Evolutionary conservation across 2,113 vertebrate genomes (phyloP).

Genomic region (Myotis yumanensis): DNA sequence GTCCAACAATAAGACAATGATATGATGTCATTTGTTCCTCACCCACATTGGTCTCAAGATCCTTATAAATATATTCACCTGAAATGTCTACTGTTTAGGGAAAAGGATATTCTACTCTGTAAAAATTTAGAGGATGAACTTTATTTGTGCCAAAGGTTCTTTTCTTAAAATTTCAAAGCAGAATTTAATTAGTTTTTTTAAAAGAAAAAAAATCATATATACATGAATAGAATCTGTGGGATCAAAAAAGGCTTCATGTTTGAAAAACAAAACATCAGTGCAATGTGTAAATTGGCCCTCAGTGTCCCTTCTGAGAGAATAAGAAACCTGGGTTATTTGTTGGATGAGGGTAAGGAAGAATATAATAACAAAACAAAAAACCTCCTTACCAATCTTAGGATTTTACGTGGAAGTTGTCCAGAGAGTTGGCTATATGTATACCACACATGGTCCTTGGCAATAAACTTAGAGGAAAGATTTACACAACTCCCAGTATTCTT

Average conservation of each 20-base stretch:
- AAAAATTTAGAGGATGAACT: constrained; percentile 5
- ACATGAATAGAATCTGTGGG: neutral
- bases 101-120: neutral
- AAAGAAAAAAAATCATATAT: neutral
- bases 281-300: neutral
- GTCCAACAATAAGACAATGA: constrained; percentile 7
- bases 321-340: neutral
- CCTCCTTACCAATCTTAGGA: neutral
- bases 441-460: neutral
- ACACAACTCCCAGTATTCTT: neutral
- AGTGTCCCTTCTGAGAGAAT: neutral
- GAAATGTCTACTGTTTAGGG: constrained; percentile 21
- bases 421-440: neutral
- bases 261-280: neutral
- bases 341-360: neutral
- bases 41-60: neutral
- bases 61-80: constrained; percentile 40
- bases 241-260: neutral
- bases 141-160: constrained; percentile 9
- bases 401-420: constrained; percentile 35
- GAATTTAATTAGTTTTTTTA: constrained; percentile 23
- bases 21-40: neutral
- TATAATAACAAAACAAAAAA: constrained; percentile 4
- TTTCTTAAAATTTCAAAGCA: constrained; percentile 37
- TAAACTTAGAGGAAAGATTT: neutral